phyloP scores from a whole-genome alignment of 1,140 invertebrate species.

The Lepidotrigona ventralis region DNA sequence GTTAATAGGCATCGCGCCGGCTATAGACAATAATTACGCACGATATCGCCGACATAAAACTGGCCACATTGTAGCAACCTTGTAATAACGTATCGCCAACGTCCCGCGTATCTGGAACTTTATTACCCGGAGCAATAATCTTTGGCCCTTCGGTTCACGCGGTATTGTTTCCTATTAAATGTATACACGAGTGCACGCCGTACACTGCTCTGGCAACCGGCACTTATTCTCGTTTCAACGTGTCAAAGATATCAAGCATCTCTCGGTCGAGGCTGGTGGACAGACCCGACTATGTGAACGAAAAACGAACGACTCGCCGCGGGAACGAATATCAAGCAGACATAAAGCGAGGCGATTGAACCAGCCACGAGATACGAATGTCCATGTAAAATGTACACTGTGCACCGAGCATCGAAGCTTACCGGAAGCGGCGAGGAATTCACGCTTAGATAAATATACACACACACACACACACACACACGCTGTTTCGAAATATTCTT shows the following conservation, averaged over 20 bases:
- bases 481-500: background rate
- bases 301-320: background rate
- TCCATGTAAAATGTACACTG: background rate
- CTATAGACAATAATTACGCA: conserved; percentile 50
- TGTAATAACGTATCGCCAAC: conserved; percentile 39
- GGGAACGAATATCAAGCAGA: background rate
- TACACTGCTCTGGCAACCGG: background rate
- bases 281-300: background rate
- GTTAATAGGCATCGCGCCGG: conserved; percentile 17
- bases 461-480: too few species aligned
- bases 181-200: conserved; percentile 15
- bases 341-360: background rate
- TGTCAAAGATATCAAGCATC: background rate
- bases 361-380: background rate
- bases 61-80: conserved; percentile 40
- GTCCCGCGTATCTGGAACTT: conserved; percentile 38
- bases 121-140: conserved; percentile 53
- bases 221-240: background rate
- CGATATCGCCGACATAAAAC: conserved; percentile 46
- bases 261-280: background rate
- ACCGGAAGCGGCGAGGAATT: background rate
- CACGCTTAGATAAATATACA: background rate
- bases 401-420: too few species aligned
- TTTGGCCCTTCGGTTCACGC: conserved; percentile 16
- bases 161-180: conserved; percentile 47